Conservation (phyloP, 2,888 invertebrate species). For the Venusia cambrica region DNA sequence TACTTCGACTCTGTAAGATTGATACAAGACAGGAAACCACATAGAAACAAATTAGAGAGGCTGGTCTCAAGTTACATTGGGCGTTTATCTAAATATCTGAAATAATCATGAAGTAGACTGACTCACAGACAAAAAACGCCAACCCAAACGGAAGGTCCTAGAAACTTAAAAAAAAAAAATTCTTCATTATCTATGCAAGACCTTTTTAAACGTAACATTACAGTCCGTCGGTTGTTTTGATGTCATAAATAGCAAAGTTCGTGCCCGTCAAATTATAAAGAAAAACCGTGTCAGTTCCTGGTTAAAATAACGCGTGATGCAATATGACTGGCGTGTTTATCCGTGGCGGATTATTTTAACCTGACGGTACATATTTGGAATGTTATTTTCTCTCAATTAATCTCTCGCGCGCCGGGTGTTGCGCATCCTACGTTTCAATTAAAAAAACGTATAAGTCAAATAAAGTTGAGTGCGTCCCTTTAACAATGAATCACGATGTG, state of each 20-base stretch:
- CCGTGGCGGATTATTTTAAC: conserved; percentile 35
- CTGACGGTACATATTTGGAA: conserved; percentile 30
- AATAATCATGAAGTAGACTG: no score
- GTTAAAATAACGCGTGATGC: conserved; percentile 36
- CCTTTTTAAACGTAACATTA: conserved; percentile 51
- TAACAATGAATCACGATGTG: conserved; percentile 74
- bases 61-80: no score
- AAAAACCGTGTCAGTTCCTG: conserved; percentile 64
- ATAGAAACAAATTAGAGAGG: no score
- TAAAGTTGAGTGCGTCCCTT: conserved; percentile 55
- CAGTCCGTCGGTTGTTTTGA: conserved; percentile 52
- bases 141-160: no score
- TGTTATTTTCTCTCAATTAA: conserved; percentile 46
- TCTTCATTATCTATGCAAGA: no score
- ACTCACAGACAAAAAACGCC: no score
- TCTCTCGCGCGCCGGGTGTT: conserved; percentile 45
- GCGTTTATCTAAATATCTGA: no score
- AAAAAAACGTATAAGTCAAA: conserved; percentile 61
- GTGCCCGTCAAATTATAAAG: conserved; percentile 40
- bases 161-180: no score
- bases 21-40: no score
- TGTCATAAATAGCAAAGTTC: conserved; percentile 60
- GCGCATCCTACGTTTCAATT: conserved; percentile 52
- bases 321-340: conserved; percentile 24
- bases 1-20: no score